Evolutionary conservation across 2,113 vertebrate species (phyloP).

Genomic region (Myotis yumanensis): DNA sequence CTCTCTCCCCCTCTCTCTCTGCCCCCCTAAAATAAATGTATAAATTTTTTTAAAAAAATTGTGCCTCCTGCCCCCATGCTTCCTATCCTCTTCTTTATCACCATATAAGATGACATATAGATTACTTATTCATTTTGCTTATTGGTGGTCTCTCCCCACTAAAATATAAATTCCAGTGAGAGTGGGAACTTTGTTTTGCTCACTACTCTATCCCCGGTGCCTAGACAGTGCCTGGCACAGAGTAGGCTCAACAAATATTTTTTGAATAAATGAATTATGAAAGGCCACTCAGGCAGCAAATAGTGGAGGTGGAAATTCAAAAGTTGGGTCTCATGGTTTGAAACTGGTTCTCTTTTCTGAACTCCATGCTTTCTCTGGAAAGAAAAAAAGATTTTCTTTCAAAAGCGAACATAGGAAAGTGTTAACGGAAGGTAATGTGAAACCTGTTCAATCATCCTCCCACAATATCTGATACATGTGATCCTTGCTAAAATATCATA

Average conservation of each 20-base stretch:
- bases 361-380: neutral
- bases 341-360: slow-evolving; percentile 12
- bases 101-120: neutral
- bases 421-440: neutral
- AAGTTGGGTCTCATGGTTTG: neutral
- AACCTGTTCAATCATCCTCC: neutral
- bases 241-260: neutral
- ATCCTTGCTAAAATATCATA: neutral
- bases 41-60: neutral
- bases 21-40: neutral
- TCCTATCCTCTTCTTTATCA: neutral
- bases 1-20: too few species aligned
- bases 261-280: neutral
- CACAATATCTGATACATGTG: neutral
- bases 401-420: slow-evolving; percentile 14
- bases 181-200: neutral
- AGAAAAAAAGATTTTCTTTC: neutral
- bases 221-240: neutral
- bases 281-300: neutral
- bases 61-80: neutral
- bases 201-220: neutral
- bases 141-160: neutral
- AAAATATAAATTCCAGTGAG: neutral
- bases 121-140: neutral
- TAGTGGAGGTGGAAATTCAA: neutral